Evolutionary conservation across 1,140 invertebrate genomes (phyloP).

Genomic region (Microplitis demolitor): DNA sequence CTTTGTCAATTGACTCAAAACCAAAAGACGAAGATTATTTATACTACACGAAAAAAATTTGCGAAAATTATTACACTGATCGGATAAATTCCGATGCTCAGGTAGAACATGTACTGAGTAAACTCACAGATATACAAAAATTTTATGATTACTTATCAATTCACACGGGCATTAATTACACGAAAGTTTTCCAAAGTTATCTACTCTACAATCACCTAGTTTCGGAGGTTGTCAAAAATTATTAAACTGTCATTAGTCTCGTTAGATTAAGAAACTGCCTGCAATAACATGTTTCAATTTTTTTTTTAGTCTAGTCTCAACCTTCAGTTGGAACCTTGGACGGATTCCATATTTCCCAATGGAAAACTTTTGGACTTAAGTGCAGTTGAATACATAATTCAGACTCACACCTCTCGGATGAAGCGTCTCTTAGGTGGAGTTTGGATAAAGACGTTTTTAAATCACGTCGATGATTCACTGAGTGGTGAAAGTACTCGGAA

Average conservation of each 20-base stretch:
- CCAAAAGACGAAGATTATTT: background rate
- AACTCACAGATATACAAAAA: background rate
- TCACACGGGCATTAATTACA: constrained; percentile 15
- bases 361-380: constrained; percentile 56
- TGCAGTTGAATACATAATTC: constrained; percentile 56
- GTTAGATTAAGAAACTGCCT: too few relatives aligned
- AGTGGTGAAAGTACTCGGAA: constrained; percentile 42
- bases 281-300: background rate
- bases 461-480: constrained; percentile 47
- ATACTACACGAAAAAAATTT: background rate
- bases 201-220: constrained; percentile 16
- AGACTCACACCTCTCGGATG: constrained; percentile 53
- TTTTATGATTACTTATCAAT: background rate
- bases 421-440: constrained; percentile 54
- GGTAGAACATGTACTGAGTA: background rate
- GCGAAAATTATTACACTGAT: constrained; percentile 22
- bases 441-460: constrained; percentile 62
- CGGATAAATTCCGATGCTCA: constrained; percentile 1
- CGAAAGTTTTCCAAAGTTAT: background rate
- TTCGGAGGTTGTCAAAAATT: background rate
- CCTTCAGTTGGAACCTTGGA: constrained; percentile 15
- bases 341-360: constrained; percentile 14
- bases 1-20: constrained; percentile 15
- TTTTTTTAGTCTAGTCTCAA: background rate
- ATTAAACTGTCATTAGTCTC: background rate